Conservation (phyloP, 2,113 vertebrate genomes). For the Ovibos moschatus region DNA sequence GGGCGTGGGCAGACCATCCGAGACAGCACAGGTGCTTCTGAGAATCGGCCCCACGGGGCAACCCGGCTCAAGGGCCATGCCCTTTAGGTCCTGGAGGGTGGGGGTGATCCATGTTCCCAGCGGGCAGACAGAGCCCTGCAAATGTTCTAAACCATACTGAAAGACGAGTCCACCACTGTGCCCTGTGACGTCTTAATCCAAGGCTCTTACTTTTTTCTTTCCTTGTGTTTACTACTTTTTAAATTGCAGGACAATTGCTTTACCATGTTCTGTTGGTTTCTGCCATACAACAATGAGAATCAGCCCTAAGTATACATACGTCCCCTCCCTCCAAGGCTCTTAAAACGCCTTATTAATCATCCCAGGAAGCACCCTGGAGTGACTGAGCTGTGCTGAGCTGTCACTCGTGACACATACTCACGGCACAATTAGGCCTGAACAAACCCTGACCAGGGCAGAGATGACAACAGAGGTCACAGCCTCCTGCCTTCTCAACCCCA, state of each 20-base stretch:
- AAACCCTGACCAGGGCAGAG: neutral
- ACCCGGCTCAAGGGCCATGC: neutral
- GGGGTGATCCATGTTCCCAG: neutral
- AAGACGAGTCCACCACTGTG: neutral
- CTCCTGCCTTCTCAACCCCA: neutral
- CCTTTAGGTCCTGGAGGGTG: neutral
- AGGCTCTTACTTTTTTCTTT: neutral
- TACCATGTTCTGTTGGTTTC: neutral
- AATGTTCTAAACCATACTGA: neutral
- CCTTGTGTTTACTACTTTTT: neutral
- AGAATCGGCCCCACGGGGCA: neutral
- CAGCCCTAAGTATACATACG: neutral
- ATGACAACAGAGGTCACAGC: neutral
- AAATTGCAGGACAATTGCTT: neutral
- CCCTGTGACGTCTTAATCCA: neutral
- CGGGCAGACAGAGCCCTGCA: neutral
- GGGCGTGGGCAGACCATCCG: neutral
- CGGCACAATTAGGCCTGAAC: neutral
- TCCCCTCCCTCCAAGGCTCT: neutral
- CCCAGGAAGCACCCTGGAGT: neutral
- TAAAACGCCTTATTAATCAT: neutral
- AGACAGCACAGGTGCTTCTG: neutral
- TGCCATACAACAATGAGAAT: neutral
- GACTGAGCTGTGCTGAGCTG: neutral
- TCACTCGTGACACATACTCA: rapidly evolving